These are phyloP conservation scores for Cryptocephalus primarius DNA, from an alignment of 2,888 invertebrate genomes.

Conservation along the genomic window DNA sequence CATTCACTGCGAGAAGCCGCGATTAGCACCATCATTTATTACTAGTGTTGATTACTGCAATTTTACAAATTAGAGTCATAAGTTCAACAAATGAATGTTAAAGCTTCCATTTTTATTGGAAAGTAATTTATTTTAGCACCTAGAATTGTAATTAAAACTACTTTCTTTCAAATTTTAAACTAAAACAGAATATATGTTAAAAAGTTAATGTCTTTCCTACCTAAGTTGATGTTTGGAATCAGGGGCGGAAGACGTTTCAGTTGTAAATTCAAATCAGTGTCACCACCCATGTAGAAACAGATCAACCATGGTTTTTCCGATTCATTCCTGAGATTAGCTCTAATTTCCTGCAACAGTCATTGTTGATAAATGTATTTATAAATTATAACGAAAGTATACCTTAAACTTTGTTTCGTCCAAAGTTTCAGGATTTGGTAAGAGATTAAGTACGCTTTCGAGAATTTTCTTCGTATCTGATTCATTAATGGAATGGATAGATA, in stretches of 20 bases:
- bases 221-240: conserved; percentile 43
- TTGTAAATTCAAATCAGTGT: conserved; percentile 43
- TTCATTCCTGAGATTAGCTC: conserved; percentile 12
- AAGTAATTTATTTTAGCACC: too few relatives aligned
- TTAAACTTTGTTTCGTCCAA: conserved; percentile 47
- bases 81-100: too few relatives aligned
- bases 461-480: conserved; percentile 44
- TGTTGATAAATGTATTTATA: not conserved
- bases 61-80: too few relatives aligned
- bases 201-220: conserved; percentile 22
- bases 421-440: conserved; percentile 49
- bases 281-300: conserved; percentile 44
- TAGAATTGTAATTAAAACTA: too few relatives aligned
- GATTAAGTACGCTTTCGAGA: conserved; percentile 44
- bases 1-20: too few relatives aligned
- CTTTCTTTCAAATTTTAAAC: too few relatives aligned
- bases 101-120: too few relatives aligned
- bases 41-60: too few relatives aligned
- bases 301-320: conserved; percentile 41
- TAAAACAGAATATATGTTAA: not conserved
- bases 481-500: conserved; percentile 20
- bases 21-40: too few relatives aligned
- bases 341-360: conserved; percentile 15
- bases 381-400: conserved; percentile 32
- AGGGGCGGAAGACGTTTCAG: conserved; percentile 50